Base-by-base conservation (phyloP, 2,888 invertebrate species). In the Tillus elongatus region DNA sequence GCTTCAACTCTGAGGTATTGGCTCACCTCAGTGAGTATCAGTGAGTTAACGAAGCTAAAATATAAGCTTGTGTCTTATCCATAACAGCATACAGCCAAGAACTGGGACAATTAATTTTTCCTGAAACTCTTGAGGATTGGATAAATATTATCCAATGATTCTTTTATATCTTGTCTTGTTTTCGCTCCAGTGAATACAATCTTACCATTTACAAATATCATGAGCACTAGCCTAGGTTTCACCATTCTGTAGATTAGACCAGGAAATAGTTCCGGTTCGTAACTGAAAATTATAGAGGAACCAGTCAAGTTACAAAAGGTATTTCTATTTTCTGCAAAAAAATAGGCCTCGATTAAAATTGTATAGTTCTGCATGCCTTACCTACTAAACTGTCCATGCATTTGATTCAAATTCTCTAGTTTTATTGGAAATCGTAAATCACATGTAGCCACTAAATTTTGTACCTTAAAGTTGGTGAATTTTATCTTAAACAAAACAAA, bases 131-230 rank as follows among this genome's bases (percentile, higher is more conserved):
- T 83, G 47, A 96, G 67, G 58, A 95, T 93, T 1, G 95, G 95
- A 66, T 92, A 91, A 57, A 97, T 96, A 56, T 89, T 89, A 51
- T 89, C 88, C 51, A 97, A 73, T 10, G 96, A 91, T 60, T 95
- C 93, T 62, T 85, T 82, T 29, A 97, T 86, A 58, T 96, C 93
- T 56, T 78, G 75, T 48, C 93, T 74, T 32, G 84, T 82, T 70
- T 96, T 97, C 15, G 91, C 96, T 47, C 96, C 95, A 56, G 97
- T 98, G 44, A 98, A 82, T 2, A 98, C 97, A 48, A 98, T 82
- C 75, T 98, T 99, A 37, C 98, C 98, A 64, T 96, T 97, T 1
- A 98, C 97, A 71, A 99, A 99, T 63, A 99, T 96, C 8, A 99
- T 71, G 44, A 98, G 68, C 3, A 97, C 97, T 47, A 98, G 82